Base-by-base conservation (phyloP, 2,888 invertebrate genomes). In the Cyclophora punctaria region DNA sequence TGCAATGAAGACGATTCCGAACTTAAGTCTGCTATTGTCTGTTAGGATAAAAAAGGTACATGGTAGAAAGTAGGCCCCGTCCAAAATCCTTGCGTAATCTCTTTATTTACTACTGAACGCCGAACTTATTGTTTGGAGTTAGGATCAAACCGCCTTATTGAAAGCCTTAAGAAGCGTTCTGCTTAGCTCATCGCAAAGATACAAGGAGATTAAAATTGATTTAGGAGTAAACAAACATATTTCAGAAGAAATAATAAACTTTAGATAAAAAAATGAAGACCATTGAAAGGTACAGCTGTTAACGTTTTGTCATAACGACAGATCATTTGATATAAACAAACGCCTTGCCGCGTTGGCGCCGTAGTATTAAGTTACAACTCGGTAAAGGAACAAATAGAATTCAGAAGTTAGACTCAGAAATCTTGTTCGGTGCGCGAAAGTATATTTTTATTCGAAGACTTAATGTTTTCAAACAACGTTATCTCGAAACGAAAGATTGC, bases 11-110 rank as follows among this genome's bases (percentile, higher is more conserved):
- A 75, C 70, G 75, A 66, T 65, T 60, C 72, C 67, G 67, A 74
- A 75, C 75, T 71, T 80, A 81, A 83, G 77, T 74, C 78, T 70
- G 55, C 75, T 71, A 75, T 82, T 84, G 80, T 83, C 75, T 79
- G 77, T 75, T 67, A 66, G 80, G 79, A 81, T 80, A 80, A 82
- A 79, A 77, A 79, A 78, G 75, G 78, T 77, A 79, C 67, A 64
- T 62, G 57, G 57, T 62, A 66, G 71, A 70, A 71, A 73, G 69
- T 69, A 68, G 69, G 65, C 63, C 57, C 62, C 59, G 63, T 66
- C 64, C 71, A 63, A 67, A 57, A 66, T 64, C 56, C 66, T 60
- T 63, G 49, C 62, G 72, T 80, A 82, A 80, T 80, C 79, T 73
- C 68, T 76, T 78, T 79, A 80, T 78, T 78, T 79, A 75, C 71